Percentiles rank a stretch among this genome's conserved stretches.
Conservation (phyloP, 2,113 vertebrate species). For the Melanerpes formicivorus region DNA sequence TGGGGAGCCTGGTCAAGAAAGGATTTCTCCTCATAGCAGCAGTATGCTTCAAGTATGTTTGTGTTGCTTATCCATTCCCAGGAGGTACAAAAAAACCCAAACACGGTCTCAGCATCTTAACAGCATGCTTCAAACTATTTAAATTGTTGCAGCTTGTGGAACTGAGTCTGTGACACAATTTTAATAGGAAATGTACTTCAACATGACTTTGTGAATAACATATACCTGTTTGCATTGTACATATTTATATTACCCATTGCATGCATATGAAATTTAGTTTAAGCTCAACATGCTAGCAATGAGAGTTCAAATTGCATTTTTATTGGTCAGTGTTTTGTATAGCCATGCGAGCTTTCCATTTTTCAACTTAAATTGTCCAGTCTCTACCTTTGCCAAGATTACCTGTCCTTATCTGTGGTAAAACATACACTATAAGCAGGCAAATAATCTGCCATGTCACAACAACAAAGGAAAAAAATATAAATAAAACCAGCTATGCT, state of each 20-base stretch:
- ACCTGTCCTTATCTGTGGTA: not conserved
- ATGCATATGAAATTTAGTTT: not conserved
- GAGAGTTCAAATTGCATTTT: not conserved
- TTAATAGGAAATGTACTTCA: not conserved
- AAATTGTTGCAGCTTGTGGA: not conserved
- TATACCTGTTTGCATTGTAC: not conserved
- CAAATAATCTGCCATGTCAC: not conserved
- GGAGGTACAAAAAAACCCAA: not conserved
- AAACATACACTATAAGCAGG: not conserved
- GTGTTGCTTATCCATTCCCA: not conserved
- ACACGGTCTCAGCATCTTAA: not conserved
- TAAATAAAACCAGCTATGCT: not conserved
- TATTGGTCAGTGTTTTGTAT: not conserved
- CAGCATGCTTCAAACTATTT: not conserved
- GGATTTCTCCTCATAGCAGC: conserved; percentile 17
- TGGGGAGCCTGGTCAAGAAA: conserved; percentile 72
- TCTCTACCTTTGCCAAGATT: not conserved
- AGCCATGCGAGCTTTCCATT: not conserved
- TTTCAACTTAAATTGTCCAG: not conserved
- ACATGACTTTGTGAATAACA: not conserved
- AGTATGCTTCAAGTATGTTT: not conserved
- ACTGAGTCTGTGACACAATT: conserved; percentile 9
- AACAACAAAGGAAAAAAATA: not conserved
- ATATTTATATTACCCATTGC: not conserved
- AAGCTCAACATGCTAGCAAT: not conserved